Evolutionary conservation across 2,888 invertebrate genomes (phyloP), one percentile per base, ranked within the genome.

Genomic region (Heliconius aoede): DNA sequence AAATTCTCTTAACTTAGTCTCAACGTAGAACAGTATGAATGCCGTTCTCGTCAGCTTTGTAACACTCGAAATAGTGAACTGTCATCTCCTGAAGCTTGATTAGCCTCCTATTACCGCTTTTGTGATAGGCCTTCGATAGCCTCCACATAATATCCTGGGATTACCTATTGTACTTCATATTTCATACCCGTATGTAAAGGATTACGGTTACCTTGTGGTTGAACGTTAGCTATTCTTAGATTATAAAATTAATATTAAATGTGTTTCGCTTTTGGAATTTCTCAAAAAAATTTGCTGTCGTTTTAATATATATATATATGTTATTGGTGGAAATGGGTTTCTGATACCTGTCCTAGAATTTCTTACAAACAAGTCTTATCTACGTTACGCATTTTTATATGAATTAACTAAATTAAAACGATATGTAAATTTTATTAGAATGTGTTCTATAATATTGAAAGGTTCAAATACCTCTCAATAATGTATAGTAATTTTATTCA

Each of bases 81-180:
- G 76, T 68, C 78, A 75, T 77, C 78, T 76, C 58, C 67, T 65
- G 67, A 64, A 65, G 79, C 77, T 68, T 74, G 79, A 80, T 80
- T 79, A 74, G 76, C 65, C 77, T 72, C 58, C 69, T 73, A 78
- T 78, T 76, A 76, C 58, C n/a, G 64, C 69, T 68, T 71, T 73
- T 73, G 75, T 76, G 75, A 71, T 76, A 76, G 76, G 40, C 72
- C 64, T 72, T 65, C 36, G 76, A 76, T 76, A 65, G 36, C 61
- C 15, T 24, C 46, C 68, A 60, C 28, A 71, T 58, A 75, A 75
- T 75, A 58, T 64, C 64, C 72, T 76, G 55, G 24, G 51, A 62
- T 62, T 55, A 55, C 51, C 72, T 55, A 72, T 78, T 78, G 71
- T 74, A 51, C 36, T 60, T 61, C n/a, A 61, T 68, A 69, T 15